These are phyloP conservation scores for Trachelus troglodyta DNA, from an alignment of 2,888 invertebrate species.

Conservation along the genomic window DNA sequence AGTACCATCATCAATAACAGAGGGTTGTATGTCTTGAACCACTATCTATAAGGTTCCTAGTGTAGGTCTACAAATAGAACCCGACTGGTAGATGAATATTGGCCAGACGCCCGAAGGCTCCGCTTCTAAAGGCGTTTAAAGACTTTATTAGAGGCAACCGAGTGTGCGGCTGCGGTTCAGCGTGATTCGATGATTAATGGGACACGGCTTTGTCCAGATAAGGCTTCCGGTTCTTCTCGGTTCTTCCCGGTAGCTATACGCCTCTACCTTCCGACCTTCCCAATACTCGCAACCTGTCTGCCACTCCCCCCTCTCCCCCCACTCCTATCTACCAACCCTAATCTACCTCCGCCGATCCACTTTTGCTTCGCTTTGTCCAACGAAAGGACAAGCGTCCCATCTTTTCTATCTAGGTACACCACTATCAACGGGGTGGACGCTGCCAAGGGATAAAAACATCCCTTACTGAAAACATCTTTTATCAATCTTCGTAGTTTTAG, in stretches of 20 bases:
- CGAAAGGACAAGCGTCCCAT: not conserved
- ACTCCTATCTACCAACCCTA: not conserved
- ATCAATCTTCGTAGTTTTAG: not conserved
- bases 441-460: not conserved
- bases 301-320: no score
- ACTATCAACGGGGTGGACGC: not conserved
- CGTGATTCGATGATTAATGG: constrained; percentile 33
- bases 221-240: not conserved
- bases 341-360: not conserved
- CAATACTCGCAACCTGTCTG: not conserved
- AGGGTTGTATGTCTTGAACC: not conserved
- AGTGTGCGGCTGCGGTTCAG: constrained; percentile 12
- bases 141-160: constrained; percentile 18
- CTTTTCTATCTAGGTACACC: not conserved
- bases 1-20: not conserved
- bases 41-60: not conserved
- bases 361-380: not conserved
- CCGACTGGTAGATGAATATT: constrained; percentile 22
- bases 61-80: not conserved
- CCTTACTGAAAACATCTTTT: not conserved
- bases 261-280: not conserved
- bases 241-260: not conserved
- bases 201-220: constrained; percentile 5
- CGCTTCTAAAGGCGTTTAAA: constrained; percentile 37
- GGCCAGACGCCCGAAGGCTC: constrained; percentile 39